These are phyloP conservation scores for Amphiura filiformis DNA, from an alignment of 35 echinoderm and acorn worm genomes.

Conservation along the genomic window DNA sequence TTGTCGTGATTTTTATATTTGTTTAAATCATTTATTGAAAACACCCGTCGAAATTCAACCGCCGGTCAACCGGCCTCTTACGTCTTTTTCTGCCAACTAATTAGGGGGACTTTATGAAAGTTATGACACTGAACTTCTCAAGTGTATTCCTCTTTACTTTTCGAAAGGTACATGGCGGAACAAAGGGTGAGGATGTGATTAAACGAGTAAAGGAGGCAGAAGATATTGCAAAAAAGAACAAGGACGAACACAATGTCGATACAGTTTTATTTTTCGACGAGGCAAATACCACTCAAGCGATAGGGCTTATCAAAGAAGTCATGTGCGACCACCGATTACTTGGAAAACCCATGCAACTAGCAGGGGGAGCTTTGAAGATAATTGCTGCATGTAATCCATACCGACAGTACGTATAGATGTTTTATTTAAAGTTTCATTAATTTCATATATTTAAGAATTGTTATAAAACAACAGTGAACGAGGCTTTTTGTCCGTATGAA, in stretches of 20 bases:
- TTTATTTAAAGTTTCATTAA: too few relatives aligned
- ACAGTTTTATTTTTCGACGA: slow-evolving; percentile 33
- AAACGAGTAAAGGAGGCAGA: neutral
- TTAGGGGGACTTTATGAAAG: too few relatives aligned
- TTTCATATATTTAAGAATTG: too few relatives aligned
- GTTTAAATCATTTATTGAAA: too few relatives aligned
- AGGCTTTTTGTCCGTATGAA: too few relatives aligned
- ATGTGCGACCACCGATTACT: slow-evolving; percentile 15
- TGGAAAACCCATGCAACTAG: neutral
- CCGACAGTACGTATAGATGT: slow-evolving; percentile 9
- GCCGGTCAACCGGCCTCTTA: too few relatives aligned
- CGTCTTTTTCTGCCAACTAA: too few relatives aligned
- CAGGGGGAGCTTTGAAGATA: neutral
- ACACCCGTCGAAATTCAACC: too few relatives aligned
- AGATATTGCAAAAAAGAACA: neutral
- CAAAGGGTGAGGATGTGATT: neutral
- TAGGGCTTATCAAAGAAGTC: slow-evolving; percentile 31
- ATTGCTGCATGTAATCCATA: slow-evolving; percentile 34
- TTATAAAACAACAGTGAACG: too few relatives aligned
- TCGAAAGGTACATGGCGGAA: slow-evolving; percentile 11
- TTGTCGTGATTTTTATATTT: too few relatives aligned
- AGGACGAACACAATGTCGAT: slow-evolving; percentile 2
- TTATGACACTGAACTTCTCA: too few relatives aligned
- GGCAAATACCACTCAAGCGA: slow-evolving; percentile 31
- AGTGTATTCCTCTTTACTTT: too few relatives aligned